Conservation (phyloP, 2,797 vertebrate species). For the Picus viridis region DNA sequence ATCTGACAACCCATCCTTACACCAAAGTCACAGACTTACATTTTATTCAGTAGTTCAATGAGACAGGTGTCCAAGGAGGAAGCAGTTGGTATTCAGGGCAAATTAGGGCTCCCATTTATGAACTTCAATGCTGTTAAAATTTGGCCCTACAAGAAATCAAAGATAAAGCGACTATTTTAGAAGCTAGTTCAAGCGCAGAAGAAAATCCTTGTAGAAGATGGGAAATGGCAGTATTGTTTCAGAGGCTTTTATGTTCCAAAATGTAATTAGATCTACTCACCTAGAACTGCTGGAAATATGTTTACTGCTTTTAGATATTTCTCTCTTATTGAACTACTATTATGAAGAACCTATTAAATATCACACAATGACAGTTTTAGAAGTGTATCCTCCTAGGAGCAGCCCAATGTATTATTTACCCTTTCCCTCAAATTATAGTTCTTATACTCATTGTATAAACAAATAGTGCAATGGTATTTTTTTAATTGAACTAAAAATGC, state of each 20-base stretch:
- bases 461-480: neutral
- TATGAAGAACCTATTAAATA: conserved; percentile 41
- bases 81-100: neutral
- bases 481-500: neutral
- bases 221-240: conserved; percentile 55
- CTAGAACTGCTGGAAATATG: conserved; percentile 53
- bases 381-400: conserved; percentile 1
- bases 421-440: conserved; percentile 17
- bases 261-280: conserved; percentile 66
- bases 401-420: conserved; percentile 51
- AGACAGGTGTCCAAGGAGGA: neutral
- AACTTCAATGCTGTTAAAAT: neutral
- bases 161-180: conserved; percentile 22
- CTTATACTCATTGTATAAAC: conserved; percentile 24
- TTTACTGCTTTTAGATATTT: conserved; percentile 66
- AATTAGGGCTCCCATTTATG: neutral
- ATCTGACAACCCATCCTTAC: neutral
- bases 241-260: conserved; percentile 66
- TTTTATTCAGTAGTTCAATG: neutral
- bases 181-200: conserved; percentile 15
- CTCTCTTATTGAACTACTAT: conserved; percentile 25
- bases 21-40: neutral
- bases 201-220: conserved; percentile 42
- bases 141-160: neutral
- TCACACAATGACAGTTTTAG: conserved; percentile 26